Evolutionary conservation across 1,140 invertebrate genomes (phyloP).

Genomic region (Spodoptera frugiperda): DNA sequence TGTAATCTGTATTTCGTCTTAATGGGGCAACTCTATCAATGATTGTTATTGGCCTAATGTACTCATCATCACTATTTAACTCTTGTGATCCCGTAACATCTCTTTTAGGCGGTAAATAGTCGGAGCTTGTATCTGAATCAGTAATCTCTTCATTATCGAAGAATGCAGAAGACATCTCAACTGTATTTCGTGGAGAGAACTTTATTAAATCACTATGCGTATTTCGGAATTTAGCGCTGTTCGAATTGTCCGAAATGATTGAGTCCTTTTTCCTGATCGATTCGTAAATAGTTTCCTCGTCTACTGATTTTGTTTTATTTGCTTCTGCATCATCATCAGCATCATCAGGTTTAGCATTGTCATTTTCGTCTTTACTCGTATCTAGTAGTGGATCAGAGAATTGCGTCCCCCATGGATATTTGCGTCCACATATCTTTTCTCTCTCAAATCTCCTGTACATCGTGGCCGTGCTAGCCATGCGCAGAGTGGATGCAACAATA

Average conservation of each 20-base stretch:
- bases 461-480: slow-evolving; percentile 89
- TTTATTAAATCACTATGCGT: slow-evolving; percentile 76
- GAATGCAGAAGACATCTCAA: slow-evolving; percentile 52
- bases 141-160: slow-evolving; percentile 64
- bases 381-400: slow-evolving; percentile 14
- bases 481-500: slow-evolving; percentile 88
- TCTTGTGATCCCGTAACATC: slow-evolving; percentile 27
- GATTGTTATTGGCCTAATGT: slow-evolving; percentile 72
- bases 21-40: slow-evolving; percentile 79
- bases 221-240: slow-evolving; percentile 52
- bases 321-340: background rate
- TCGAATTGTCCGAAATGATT: slow-evolving; percentile 52
- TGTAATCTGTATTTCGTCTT: slow-evolving; percentile 66
- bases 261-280: slow-evolving; percentile 62
- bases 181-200: slow-evolving; percentile 71
- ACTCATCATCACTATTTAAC: slow-evolving; percentile 72
- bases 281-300: slow-evolving; percentile 69
- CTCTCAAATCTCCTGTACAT: slow-evolving; percentile 92
- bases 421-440: slow-evolving; percentile 90
- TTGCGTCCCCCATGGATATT: slow-evolving; percentile 89
- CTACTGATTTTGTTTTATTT: slow-evolving; percentile 42
- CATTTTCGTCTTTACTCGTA: slow-evolving; percentile 56
- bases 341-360: slow-evolving; percentile 24
- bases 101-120: slow-evolving; percentile 62
- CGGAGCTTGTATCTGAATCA: slow-evolving; percentile 68